Conservation (phyloP, 2,113 vertebrate genomes). For the Artemisiospiza belli region DNA sequence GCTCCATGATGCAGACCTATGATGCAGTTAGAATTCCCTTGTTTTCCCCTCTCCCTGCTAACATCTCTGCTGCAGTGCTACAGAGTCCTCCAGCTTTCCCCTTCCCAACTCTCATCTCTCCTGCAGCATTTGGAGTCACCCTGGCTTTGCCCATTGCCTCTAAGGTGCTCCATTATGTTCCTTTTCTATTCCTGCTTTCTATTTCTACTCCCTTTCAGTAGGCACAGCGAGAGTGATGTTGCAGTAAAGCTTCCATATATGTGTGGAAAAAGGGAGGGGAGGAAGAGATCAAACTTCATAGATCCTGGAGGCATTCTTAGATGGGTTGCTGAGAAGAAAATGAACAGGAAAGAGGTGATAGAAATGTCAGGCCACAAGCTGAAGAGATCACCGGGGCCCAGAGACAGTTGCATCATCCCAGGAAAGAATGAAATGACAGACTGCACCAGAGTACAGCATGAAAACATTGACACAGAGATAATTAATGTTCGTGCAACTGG, state of each 20-base stretch:
- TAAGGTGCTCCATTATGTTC: not conserved
- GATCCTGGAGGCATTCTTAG: not conserved
- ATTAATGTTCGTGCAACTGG: conserved; percentile 39
- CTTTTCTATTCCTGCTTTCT: not conserved
- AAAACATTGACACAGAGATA: conserved; percentile 43
- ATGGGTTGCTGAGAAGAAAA: not conserved
- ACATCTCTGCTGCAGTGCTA: not conserved
- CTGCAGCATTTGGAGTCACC: not conserved
- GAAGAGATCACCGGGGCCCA: not conserved
- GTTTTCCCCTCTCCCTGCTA: not conserved
- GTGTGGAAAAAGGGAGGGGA: not conserved
- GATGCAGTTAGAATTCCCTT: not conserved
- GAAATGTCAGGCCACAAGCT: conserved; percentile 28
- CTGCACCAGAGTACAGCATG: not conserved
- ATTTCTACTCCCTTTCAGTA: not conserved
- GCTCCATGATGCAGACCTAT: not conserved
- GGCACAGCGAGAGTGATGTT: not conserved
- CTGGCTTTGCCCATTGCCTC: not conserved
- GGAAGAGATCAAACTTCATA: not conserved
- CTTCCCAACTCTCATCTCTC: not conserved
- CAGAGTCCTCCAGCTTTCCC: not conserved
- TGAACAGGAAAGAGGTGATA: not conserved
- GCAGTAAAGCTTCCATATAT: not conserved
- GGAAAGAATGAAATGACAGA: conserved; percentile 8
- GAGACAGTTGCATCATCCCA: conserved; percentile 11